Evolutionary conservation across 2,797 vertebrate genomes (phyloP), one percentile per base, ranked within the genome.

Genomic region (Acrocephalus scirpaceus): DNA sequence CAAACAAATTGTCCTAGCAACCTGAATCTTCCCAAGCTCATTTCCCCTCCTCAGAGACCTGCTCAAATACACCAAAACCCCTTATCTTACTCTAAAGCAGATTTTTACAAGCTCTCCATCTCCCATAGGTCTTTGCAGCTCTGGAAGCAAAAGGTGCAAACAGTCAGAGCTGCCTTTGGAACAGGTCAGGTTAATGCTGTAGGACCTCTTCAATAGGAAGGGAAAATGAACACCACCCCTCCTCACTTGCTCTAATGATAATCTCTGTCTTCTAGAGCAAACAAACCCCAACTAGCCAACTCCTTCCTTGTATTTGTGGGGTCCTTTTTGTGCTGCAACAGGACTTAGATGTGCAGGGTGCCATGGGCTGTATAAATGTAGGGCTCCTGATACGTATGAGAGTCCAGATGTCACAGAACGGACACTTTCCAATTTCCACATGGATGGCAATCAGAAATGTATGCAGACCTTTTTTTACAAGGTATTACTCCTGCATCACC

Each of bases 171-270:
- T 85, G 26, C 23, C 29, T 29, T 67, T 85, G 48, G n/a, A 82
- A 32, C 6, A 85, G 8, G 11, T 74, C 36, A 82, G 8, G 25
- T 8, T 40, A 27, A 25, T 45, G 42, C 13, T 36, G 16, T 15
- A 72, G 50, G 26, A 61, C 5, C 10, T 34, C 5, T 19, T 75
- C 17, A 64, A 25, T 0, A 67, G 36, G 22, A 88, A 30, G 13
- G 11, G 7, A 45, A 81, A 66, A 69, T 2, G 0, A 21, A 22
- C 30, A 22, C 30, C 3, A 15, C 11, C 10, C 0, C 2, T 25
- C 4, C 2, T 18, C 5, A 12, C 58, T 58, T 88, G 11, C 11
- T 48, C 2, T 48, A 22, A 23, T 51, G 26, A n/a, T 18, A 80
- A 38, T 72, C 3, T 14, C n/a, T n/a, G n/a, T 58, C n/a, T 51